A percentile compares a stretch with the other conserved stretches of the same genome.
phyloP scores from a whole-genome alignment of 2,797 vertebrate genomes.

The Squalus acanthias region DNA sequence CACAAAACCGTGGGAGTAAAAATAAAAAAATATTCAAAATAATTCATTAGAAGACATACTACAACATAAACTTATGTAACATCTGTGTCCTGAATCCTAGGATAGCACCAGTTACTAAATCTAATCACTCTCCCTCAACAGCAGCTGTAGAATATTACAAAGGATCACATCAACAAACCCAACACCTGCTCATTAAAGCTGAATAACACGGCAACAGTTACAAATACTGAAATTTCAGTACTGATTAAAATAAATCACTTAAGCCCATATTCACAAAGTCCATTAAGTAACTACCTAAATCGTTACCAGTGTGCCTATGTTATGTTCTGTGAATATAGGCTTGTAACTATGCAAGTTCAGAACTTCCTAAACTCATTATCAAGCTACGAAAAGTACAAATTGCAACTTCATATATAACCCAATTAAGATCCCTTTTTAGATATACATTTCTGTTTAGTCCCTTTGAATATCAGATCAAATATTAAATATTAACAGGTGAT shows the following conservation, averaged over 20 bases:
- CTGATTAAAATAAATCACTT: background rate
- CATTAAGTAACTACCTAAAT: background rate
- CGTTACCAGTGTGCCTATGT: background rate
- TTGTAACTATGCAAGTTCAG: conserved; percentile 27
- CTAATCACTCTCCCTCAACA: conserved; percentile 49
- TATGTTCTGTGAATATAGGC: conserved; percentile 21
- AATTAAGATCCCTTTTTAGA: conserved; percentile 28
- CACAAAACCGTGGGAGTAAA: conserved; percentile 40
- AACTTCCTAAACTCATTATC: conserved; percentile 14
- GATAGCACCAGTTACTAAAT: conserved; percentile 78
- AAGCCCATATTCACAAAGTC: background rate
- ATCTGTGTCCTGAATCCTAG: conserved; percentile 62
- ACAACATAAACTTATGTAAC: conserved; percentile 51
- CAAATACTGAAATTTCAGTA: conserved; percentile 24
- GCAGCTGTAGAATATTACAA: conserved; percentile 41
- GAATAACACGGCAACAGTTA: conserved; percentile 14
- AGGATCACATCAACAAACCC: conserved; percentile 28
- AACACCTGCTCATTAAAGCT: conserved; percentile 5
- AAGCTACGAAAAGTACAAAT: conserved; percentile 14
- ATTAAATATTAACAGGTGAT: conserved; percentile 11
- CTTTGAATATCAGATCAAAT: conserved; percentile 14
- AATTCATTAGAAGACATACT: conserved; percentile 51
- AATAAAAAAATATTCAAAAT: conserved; percentile 44
- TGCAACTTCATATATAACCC: background rate
- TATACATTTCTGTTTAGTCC: background rate